phyloP scores from a whole-genome alignment of 1,140 invertebrate species.

The Brachystomella parvula region DNA sequence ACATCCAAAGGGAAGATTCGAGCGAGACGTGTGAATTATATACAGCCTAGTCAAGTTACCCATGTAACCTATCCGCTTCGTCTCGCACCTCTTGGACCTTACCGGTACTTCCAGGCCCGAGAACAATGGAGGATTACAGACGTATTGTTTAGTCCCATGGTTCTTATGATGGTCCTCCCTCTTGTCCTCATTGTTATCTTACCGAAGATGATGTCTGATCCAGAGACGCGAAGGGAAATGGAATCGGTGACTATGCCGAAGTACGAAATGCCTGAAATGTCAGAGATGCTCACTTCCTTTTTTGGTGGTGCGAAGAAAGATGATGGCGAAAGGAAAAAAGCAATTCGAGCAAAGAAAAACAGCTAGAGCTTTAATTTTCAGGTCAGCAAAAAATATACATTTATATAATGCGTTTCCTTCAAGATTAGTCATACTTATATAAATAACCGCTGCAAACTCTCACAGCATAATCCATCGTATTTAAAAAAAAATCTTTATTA shows the following conservation, averaged over 20 bases:
- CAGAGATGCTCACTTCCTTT: slow-evolving; percentile 74
- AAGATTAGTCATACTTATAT: no score
- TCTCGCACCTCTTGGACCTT: slow-evolving; percentile 69
- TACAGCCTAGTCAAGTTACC: slow-evolving; percentile 78
- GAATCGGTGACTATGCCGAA: slow-evolving; percentile 77
- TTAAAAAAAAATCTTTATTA: no score
- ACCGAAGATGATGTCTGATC: slow-evolving; percentile 94
- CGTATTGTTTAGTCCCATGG: slow-evolving; percentile 93
- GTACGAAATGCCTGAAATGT: slow-evolving; percentile 81
- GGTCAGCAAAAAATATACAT: no score
- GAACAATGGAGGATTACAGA: slow-evolving; percentile 94
- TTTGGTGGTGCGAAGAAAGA: slow-evolving; percentile 53
- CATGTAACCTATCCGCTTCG: slow-evolving; percentile 86
- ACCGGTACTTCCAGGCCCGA: slow-evolving; percentile 84
- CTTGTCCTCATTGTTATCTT: slow-evolving; percentile 82
- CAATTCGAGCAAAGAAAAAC: slow-evolving; percentile 59
- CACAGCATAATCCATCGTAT: no score
- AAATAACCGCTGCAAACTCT: no score
- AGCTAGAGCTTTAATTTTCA: no score
- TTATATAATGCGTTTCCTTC: no score
- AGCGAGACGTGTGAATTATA: slow-evolving; percentile 86
- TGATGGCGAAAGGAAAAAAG: slow-evolving; percentile 48
- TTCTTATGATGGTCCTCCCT: slow-evolving; percentile 94
- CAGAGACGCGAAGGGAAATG: slow-evolving; percentile 87
- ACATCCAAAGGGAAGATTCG: slow-evolving; percentile 93